A percentile compares a stretch with the other conserved stretches of the same genome.
These are phyloP conservation scores for Emydura subglobosa DNA, from an alignment of 2,113 vertebrate genomes.

Conservation along the genomic window DNA sequence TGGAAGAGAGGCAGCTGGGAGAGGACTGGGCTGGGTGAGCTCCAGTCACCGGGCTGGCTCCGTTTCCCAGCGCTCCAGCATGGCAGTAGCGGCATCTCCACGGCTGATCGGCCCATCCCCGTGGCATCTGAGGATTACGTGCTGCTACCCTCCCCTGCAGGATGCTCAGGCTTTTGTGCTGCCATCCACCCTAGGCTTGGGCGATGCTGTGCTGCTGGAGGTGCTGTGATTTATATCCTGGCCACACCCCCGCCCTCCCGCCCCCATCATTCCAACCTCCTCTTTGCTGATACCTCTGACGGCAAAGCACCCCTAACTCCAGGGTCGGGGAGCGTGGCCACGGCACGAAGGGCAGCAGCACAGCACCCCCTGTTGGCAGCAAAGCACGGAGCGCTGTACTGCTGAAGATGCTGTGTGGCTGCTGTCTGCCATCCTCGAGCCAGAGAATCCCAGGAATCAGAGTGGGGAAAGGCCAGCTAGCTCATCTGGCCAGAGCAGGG, in stretches of 20 bases:
- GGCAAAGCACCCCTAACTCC: background rate
- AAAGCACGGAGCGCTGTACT: background rate
- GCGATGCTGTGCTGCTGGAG: background rate
- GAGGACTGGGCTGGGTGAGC: background rate
- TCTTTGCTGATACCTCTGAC: too few species aligned
- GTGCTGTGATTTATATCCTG: background rate
- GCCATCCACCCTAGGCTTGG: background rate
- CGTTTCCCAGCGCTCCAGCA: background rate
- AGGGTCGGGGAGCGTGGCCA: too few species aligned
- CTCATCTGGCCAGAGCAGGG: background rate
- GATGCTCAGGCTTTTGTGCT: background rate
- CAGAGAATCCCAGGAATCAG: background rate
- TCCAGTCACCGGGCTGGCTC: too few species aligned
- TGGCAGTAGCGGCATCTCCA: background rate
- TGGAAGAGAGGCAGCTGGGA: background rate
- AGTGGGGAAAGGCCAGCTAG: background rate
- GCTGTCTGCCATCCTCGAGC: background rate
- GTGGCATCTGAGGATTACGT: fast-evolving
- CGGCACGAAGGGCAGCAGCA: background rate
- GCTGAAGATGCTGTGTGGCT: background rate
- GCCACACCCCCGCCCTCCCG: background rate
- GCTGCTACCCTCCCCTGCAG: fast-evolving
- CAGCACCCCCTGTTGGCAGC: background rate
- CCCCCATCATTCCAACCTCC: background rate
- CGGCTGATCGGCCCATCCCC: fast-evolving